phyloP scores from a whole-genome alignment of 2,797 vertebrate genomes.

The Ceryle rudis region DNA sequence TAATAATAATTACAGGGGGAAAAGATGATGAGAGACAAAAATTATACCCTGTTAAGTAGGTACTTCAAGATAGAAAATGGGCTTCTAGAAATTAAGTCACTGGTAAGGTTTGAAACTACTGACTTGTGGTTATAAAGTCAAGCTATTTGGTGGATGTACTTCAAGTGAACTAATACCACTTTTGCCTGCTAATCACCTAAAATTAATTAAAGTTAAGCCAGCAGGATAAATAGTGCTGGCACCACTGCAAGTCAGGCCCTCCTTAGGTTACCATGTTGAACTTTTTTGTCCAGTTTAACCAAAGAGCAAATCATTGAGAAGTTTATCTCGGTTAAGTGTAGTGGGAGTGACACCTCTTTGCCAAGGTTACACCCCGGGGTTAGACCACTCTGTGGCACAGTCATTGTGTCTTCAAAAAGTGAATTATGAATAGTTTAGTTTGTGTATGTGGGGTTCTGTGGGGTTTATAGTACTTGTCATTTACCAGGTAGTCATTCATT shows the following conservation, averaged over 20 bases:
- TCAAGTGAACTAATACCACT: background rate
- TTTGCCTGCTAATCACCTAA: background rate
- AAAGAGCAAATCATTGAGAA: background rate
- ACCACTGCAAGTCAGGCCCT: background rate
- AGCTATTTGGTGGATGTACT: background rate
- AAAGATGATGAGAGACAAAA: background rate
- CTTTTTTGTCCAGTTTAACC: background rate
- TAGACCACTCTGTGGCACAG: background rate
- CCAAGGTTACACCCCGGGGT: background rate
- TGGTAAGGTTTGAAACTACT: background rate
- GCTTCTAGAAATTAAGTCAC: background rate
- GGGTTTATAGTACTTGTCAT: background rate
- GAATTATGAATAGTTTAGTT: background rate
- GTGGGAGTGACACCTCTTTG: background rate
- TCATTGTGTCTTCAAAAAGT: background rate
- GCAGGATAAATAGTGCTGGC: background rate
- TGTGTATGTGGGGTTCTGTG: background rate
- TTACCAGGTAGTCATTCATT: background rate
- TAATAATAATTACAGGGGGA: background rate
- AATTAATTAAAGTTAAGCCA: background rate
- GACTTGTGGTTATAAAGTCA: background rate
- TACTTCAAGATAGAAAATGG: background rate
- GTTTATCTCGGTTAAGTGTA: background rate
- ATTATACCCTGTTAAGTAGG: background rate
- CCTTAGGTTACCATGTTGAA: background rate